Percentiles rank a stretch among this genome's conserved stretches.
These are phyloP conservation scores for Gonioctena quinquepunctata DNA, from an alignment of 1,140 invertebrate genomes.

Conservation along the genomic window DNA sequence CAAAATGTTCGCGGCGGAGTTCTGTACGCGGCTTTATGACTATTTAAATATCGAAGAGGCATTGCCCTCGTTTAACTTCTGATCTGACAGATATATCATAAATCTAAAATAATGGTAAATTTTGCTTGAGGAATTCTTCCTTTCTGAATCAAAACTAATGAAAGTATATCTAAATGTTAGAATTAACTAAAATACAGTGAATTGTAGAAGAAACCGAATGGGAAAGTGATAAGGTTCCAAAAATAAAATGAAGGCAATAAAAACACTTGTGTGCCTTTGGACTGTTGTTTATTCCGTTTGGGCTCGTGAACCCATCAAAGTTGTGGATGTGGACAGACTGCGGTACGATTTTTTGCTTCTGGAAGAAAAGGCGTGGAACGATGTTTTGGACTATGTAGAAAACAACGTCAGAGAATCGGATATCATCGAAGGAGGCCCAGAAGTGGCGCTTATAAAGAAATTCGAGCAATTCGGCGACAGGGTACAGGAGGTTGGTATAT, in stretches of 20 bases:
- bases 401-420: conserved; percentile 53
- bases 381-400: conserved; percentile 49
- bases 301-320: conserved; percentile 14
- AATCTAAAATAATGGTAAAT: too few relatives aligned
- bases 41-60: too few relatives aligned
- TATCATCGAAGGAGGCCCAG: conserved; percentile 27
- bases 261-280: not conserved
- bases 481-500: conserved; percentile 32
- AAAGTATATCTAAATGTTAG: too few relatives aligned
- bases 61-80: too few relatives aligned
- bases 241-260: not conserved
- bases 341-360: conserved; percentile 61
- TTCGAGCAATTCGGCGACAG: conserved; percentile 61
- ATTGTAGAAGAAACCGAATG: too few relatives aligned
- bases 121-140: too few relatives aligned
- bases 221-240: not conserved
- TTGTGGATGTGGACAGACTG: conserved; percentile 59
- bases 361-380: conserved; percentile 59
- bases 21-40: too few relatives aligned
- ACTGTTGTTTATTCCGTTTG: not conserved
- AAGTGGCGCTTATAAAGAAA: conserved; percentile 60
- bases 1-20: too few relatives aligned
- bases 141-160: too few relatives aligned
- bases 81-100: too few relatives aligned
- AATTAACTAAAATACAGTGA: too few relatives aligned